These are phyloP conservation scores for Meliscaeva auricollis DNA, from an alignment of 2,888 invertebrate genomes.

Conservation along the genomic window DNA sequence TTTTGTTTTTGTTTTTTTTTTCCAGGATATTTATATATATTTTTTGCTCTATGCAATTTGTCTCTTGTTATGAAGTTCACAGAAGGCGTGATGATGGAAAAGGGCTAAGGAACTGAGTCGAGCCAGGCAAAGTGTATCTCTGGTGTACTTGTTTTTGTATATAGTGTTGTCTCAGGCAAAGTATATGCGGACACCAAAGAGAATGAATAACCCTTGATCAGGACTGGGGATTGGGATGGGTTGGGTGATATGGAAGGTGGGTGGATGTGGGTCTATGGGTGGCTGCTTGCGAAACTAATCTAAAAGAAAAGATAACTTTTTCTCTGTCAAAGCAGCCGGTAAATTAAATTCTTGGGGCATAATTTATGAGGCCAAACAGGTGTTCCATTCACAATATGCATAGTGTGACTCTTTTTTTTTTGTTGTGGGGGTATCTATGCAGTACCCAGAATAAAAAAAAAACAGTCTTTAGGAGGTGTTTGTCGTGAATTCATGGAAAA, in stretches of 20 bases:
- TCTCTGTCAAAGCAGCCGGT: conserved; percentile 77
- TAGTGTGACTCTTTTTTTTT: conserved; percentile 43
- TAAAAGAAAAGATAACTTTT: conserved; percentile 76
- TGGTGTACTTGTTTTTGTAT: not conserved
- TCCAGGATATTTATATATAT: conserved; percentile 34
- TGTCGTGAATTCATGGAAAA: conserved; percentile 33
- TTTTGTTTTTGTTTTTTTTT: not conserved
- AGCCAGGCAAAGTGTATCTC: conserved; percentile 23
- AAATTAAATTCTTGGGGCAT: conserved; percentile 79
- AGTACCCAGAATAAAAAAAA: not conserved
- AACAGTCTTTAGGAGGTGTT: conserved; percentile 31
- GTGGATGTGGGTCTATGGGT: not conserved
- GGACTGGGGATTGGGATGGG: not conserved
- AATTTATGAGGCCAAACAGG: conserved; percentile 81
- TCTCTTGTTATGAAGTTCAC: conserved; percentile 75
- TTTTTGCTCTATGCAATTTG: conserved; percentile 69
- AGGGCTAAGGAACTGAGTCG: conserved; percentile 20
- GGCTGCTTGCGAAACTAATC: conserved; percentile 70
- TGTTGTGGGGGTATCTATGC: conserved; percentile 1
- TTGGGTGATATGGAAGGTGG: not conserved
- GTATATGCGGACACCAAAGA: conserved; percentile 59
- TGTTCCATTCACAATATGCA: conserved; percentile 77
- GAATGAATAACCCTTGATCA: conserved; percentile 44
- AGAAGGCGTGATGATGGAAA: conserved; percentile 64
- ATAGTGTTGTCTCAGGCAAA: conserved; percentile 49